Base-by-base conservation (phyloP, 2,888 invertebrate genomes). In the Ectemnius continuus region DNA sequence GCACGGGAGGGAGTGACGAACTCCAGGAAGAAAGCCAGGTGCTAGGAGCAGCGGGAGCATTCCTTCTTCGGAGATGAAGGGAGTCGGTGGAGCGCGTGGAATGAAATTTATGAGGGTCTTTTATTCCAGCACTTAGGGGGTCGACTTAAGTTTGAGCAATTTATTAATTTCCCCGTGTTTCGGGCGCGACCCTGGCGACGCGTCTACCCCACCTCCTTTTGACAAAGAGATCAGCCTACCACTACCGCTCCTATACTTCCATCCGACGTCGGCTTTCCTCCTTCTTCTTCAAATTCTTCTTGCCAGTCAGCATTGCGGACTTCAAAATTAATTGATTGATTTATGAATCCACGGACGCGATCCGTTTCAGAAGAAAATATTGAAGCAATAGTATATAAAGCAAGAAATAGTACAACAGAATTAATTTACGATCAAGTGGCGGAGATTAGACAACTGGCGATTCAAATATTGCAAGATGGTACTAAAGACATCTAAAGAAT, bases 31-130 rank as follows among this genome's bases (percentile, higher is more conserved):
- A 45, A 36, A 18, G 48, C 36, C 45, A 61, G 4, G 59, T n/a
- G 47, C 16, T 20, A 69, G 61, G 23, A 70, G 70, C 23, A 57
- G 61, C 45, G 59, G 45, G 65, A 69, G 67, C 78, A 75, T 84
- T 82, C 73, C 79, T 79, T 78, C 73, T 75, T 71, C 69, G 67
- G 52, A 80, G 82, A 82, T 77, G 82, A 78, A 81, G 77, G 76
- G 77, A 75, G 78, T 73, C 66, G 72, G 18, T 68, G 64, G 64
- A 61, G 79, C 81, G 82, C 78, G 82, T 78, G 83, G 81, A 86
- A 87, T 85, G 82, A 88, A 87, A 89, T 89, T 89, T 88, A 89
- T 86, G 88, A 88, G 85, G 85, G 86, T 85, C 85, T 85, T 86
- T 86, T 85, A 87, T 88, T 85, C 84, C 82, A 85, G 84, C 84